A percentile compares a stretch with the other conserved stretches of the same genome.
phyloP scores from a whole-genome alignment of 2,888 invertebrate species.

The Dicranocentrus wangi region DNA sequence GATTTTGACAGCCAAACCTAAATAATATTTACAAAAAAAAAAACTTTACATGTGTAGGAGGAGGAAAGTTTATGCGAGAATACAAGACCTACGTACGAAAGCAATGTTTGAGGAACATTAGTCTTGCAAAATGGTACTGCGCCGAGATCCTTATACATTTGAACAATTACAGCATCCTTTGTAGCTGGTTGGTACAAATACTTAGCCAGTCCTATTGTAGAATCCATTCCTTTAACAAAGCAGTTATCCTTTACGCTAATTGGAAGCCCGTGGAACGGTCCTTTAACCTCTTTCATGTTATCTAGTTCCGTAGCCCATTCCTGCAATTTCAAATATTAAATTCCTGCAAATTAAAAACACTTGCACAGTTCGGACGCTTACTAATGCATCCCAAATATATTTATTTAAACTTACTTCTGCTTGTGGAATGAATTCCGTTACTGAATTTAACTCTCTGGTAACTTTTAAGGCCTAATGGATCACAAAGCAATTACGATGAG shows the following conservation, averaged over 20 bases:
- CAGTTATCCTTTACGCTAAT: constrained; percentile 74
- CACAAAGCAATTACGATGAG: background rate
- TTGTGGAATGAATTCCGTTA: constrained; percentile 73
- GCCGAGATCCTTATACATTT: constrained; percentile 74
- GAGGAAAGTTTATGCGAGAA: too few relatives aligned
- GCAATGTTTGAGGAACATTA: constrained; percentile 75
- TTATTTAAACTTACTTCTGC: constrained; percentile 69
- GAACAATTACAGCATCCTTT: constrained; percentile 69
- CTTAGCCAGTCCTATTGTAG: constrained; percentile 74
- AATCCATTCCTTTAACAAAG: constrained; percentile 74
- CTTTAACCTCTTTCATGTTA: constrained; percentile 55
- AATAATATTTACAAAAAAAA: too few relatives aligned
- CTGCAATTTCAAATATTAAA: constrained; percentile 68
- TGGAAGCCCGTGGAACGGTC: constrained; percentile 74
- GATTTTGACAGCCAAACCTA: constrained; percentile 68
- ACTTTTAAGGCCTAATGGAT: constrained; percentile 72
- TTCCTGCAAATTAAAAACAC: background rate
- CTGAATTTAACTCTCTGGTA: constrained; percentile 72
- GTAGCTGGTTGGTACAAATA: constrained; percentile 73
- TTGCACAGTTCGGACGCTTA: background rate
- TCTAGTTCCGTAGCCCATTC: constrained; percentile 60
- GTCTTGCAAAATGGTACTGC: constrained; percentile 77
- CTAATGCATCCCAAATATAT: background rate
- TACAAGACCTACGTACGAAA: constrained; percentile 45
- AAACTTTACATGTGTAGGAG: too few relatives aligned